A percentile compares a stretch with the other conserved stretches of the same genome.
Conservation (phyloP, 2,888 invertebrate species). For the Nasonovia ribisnigri region DNA sequence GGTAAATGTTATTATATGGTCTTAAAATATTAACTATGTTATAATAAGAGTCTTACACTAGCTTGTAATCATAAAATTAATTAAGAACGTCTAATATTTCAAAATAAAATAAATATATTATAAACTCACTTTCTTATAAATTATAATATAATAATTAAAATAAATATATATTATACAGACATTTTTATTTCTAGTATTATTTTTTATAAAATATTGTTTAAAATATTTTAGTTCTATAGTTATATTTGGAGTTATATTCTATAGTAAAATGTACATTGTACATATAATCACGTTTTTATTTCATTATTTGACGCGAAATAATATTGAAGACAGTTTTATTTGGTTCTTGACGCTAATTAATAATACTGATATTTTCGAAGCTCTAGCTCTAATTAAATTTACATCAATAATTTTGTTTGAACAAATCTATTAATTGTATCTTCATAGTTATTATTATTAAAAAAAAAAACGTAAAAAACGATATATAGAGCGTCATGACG, state of each 20-base stretch:
- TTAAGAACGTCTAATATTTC: background rate
- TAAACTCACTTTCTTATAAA: background rate
- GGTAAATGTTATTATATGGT: background rate
- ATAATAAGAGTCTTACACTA: background rate
- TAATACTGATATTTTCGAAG: background rate
- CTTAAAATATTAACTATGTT: background rate
- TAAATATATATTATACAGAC: too few species aligned
- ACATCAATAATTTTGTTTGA: background rate
- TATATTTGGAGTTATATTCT: too few species aligned
- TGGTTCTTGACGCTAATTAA: background rate
- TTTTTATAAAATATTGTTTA: too few species aligned
- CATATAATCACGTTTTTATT: background rate
- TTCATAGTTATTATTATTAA: background rate
- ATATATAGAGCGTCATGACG: background rate
- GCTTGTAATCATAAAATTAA: background rate
- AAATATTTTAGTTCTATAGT: too few species aligned
- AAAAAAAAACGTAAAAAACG: background rate
- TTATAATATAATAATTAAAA: background rate
- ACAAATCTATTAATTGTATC: background rate
- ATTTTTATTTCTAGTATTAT: too few species aligned
- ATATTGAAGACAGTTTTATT: background rate
- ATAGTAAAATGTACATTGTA: too few species aligned
- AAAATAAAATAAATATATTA: background rate
- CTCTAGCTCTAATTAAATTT: background rate
- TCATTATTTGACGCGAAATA: background rate